A percentile compares a stretch with the other conserved stretches of the same genome.
Conservation (phyloP, 2,797 vertebrate species). For the Periophthalmus magnuspinnatus region DNA sequence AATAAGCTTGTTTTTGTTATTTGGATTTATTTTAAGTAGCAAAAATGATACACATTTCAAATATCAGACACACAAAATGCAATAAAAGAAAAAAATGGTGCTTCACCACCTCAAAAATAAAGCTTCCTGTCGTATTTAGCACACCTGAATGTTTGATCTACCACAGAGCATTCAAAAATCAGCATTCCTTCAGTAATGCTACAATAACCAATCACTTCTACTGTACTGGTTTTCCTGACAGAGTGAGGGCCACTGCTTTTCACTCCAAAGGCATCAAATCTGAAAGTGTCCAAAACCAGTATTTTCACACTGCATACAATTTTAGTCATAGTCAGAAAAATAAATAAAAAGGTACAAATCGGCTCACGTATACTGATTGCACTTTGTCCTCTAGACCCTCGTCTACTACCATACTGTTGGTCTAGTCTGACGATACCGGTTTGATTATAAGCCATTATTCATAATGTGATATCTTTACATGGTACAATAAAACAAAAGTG, state of each 20-base stretch:
- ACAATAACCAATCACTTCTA: constrained; percentile 50
- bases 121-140: constrained; percentile 69
- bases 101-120: constrained; percentile 69
- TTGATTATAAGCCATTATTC: constrained; percentile 67
- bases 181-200: constrained; percentile 47
- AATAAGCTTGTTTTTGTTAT: constrained; percentile 35
- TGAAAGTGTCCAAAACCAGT: constrained; percentile 54
- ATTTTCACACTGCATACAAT: constrained; percentile 74
- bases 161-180: constrained; percentile 50
- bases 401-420: constrained; percentile 70
- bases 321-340: constrained; percentile 69
- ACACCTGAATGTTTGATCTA: constrained; percentile 63
- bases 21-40: constrained; percentile 68
- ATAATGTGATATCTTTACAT: constrained; percentile 64
- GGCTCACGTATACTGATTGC: constrained; percentile 89
- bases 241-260: constrained; percentile 67
- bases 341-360: constrained; percentile 83
- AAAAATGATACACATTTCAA: constrained; percentile 73
- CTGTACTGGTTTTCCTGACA: constrained; percentile 37
- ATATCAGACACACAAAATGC: constrained; percentile 57
- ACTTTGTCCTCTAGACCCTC: constrained; percentile 85
- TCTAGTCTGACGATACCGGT: constrained; percentile 71
- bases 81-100: constrained; percentile 59
- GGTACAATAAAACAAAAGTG: constrained; percentile 73
- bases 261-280: constrained; percentile 57